phyloP scores from a whole-genome alignment of 1,140 invertebrate species.

The Drosophila dunni region DNA sequence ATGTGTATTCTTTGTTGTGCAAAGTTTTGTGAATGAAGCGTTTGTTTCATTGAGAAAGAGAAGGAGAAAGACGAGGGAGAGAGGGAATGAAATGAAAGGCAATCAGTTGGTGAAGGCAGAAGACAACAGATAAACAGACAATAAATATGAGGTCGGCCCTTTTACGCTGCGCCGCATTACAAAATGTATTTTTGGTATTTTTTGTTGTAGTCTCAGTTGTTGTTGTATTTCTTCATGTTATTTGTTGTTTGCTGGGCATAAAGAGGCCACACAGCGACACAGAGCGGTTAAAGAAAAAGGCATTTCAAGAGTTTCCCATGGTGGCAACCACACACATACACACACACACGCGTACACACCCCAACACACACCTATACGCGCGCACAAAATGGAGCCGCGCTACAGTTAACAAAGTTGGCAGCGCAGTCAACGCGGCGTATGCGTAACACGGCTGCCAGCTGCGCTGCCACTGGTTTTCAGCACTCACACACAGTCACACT shows the following conservation, averaged over 20 bases:
- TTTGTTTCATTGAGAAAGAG: conserved; percentile 69
- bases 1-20: conserved; percentile 29
- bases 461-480: conserved; percentile 75
- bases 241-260: conserved; percentile 48
- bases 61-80: conserved; percentile 28
- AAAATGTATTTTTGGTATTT: conserved; percentile 49
- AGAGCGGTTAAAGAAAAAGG: conserved; percentile 30
- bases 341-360: conserved; percentile 5
- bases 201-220: conserved; percentile 5
- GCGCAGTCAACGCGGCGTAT: conserved; percentile 56
- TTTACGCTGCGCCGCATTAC: conserved; percentile 49
- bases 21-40: conserved; percentile 68
- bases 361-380: conserved; percentile 13
- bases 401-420: conserved; percentile 51
- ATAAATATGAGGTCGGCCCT: conserved; percentile 66
- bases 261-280: conserved; percentile 73
- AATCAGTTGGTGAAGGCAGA: conserved; percentile 18
- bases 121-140: conserved; percentile 71
- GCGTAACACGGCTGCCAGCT: conserved; percentile 68
- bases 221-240: conserved; percentile 42
- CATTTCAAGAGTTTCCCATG: conserved; percentile 54
- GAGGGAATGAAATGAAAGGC: conserved; percentile 42
- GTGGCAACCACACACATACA: conserved; percentile 41
- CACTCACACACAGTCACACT: conserved; percentile 32
- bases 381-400: conserved; percentile 52